Percentiles rank a stretch among this genome's conserved stretches.
Evolutionary conservation across 23 tunicate species (phyloP).

Genomic region (Corella eumyota): DNA sequence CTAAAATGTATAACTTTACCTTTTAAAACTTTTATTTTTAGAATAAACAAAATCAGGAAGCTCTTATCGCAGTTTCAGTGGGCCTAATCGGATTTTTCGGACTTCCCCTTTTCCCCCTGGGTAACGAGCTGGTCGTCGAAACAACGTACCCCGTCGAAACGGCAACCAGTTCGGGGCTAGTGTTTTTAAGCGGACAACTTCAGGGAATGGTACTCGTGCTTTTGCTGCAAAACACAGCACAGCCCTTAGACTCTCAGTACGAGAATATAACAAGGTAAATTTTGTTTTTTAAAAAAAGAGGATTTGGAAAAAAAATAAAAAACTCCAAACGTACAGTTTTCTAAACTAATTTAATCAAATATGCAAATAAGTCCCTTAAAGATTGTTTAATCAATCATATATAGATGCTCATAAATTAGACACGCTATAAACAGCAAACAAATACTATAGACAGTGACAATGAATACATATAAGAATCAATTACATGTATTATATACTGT

Average conservation of each 20-base stretch:
- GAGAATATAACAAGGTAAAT: constrained; percentile 6
- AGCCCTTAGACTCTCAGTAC: too few relatives aligned
- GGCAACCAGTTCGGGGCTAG: constrained; percentile 55
- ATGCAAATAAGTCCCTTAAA: too few relatives aligned
- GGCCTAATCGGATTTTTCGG: constrained; percentile 59
- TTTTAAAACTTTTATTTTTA: too few relatives aligned
- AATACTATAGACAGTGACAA: too few relatives aligned
- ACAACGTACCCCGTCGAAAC: constrained; percentile 53
- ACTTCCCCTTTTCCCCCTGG: constrained; percentile 51
- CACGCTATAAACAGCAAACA: too few relatives aligned
- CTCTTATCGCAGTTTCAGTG: constrained; percentile 14
- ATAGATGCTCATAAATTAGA: too few relatives aligned
- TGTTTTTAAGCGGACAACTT: constrained; percentile 42
- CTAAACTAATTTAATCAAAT: not conserved
- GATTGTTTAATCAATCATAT: too few relatives aligned
- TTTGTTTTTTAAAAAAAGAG: too few relatives aligned
- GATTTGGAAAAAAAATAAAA: not conserved
- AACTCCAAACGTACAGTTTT: not conserved
- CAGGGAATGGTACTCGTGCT: constrained; percentile 41
- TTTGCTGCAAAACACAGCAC: constrained; percentile 15
- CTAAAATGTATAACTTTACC: too few relatives aligned
- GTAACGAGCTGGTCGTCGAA: constrained; percentile 55
- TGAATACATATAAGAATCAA: too few relatives aligned
- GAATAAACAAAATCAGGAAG: constrained; percentile 20
- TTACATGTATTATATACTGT: too few relatives aligned